Base-by-base conservation (phyloP, 2,888 invertebrate genomes). In the Melanargia galathea region DNA sequence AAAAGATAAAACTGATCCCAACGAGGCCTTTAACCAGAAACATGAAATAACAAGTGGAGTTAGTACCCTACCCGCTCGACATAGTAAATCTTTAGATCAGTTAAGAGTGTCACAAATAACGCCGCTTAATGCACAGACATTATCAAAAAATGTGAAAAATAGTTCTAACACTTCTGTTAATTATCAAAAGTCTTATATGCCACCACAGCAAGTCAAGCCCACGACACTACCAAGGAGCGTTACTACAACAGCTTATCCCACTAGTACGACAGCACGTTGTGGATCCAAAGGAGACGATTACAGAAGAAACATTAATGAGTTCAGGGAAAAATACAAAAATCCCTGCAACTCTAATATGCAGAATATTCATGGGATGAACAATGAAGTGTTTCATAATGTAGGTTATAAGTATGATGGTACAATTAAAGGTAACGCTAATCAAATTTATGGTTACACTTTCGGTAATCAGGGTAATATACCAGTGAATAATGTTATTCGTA, bases 41-140 rank as follows among this genome's bases (percentile, higher is more conserved):
- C 86, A 84, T 72, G 86, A 86, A 80, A 84, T 90, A 43, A 84
- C 82, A 11, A 90, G 87, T 66, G 92, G 92, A 35, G 88, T 92
- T 10, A 92, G 90, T 48, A 93, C 93, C 0, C 78, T 95, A 49
- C 95, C 95, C 0, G 94, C 95, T 0, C 91, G 96, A 62, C 96
- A 97, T 76, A 96, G 96, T 81, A 96, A 96, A 80, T 96, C 96
- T 1, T 83, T 97, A 69, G 97, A 97, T 82, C 96, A 96, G 73
- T 83, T 96, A 52, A 93, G 95, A 72, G 90, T 94, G 8, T 90
- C 92, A 48, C 86, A 91, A 78, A 82, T 87, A 78, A 75, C 82
- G 33, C 84, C 87, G 13, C 71, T 84, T 10, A 86, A 77, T 69
- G 73, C 82, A 60, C 83, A 86, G 76, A 81, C 80, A 30, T 72